phyloP scores from a whole-genome alignment of 2,888 invertebrate genomes.

The Cyrtodaria siliqua region DNA sequence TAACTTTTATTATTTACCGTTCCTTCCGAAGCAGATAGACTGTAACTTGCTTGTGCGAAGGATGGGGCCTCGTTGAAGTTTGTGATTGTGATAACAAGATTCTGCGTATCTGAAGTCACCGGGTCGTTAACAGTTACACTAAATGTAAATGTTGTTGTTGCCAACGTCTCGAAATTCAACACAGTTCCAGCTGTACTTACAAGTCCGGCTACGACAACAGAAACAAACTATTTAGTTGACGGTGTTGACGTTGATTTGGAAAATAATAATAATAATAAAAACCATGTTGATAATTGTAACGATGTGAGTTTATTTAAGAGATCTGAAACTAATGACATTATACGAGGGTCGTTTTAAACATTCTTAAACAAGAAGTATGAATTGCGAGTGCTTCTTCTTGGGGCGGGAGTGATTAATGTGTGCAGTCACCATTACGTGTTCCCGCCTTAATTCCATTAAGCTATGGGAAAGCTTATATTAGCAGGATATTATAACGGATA shows the following conservation, averaged over 20 bases:
- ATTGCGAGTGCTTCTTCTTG: no score
- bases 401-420: no score
- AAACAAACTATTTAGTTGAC: not conserved
- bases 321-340: no score
- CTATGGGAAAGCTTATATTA: no score
- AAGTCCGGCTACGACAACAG: slow-evolving; percentile 7
- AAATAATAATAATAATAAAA: not conserved
- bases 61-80: slow-evolving; percentile 22
- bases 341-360: no score
- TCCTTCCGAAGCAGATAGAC: slow-evolving; percentile 14
- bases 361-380: no score
- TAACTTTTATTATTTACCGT: slow-evolving; percentile 22
- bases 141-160: slow-evolving; percentile 4
- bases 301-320: no score
- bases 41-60: slow-evolving; percentile 15
- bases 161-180: not conserved
- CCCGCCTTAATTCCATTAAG: no score
- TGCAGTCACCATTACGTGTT: no score
- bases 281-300: no score
- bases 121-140: slow-evolving; percentile 25
- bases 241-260: not conserved
- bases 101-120: slow-evolving; percentile 19
- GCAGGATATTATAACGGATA: no score
- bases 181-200: not conserved
- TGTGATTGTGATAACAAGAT: slow-evolving; percentile 7